phyloP scores from a whole-genome alignment of 2,797 vertebrate genomes.

The Acanthurus leucopareius region DNA sequence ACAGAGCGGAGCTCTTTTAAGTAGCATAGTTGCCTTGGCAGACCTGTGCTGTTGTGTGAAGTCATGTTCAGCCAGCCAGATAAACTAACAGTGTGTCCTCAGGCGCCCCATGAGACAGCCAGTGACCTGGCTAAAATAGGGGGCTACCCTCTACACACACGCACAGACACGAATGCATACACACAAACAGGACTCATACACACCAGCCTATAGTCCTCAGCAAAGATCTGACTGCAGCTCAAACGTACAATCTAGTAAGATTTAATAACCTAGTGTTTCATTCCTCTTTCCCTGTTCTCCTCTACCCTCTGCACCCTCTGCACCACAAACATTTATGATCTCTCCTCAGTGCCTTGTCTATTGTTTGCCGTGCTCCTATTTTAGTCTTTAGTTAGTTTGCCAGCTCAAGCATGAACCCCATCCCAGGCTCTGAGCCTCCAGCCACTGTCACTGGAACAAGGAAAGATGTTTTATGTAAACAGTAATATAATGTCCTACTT shows the following conservation, averaged over 20 bases:
- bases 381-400: slow-evolving; percentile 73
- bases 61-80: slow-evolving; percentile 75
- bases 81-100: slow-evolving; percentile 79
- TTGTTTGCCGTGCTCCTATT: slow-evolving; percentile 70
- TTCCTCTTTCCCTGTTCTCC: slow-evolving; percentile 17
- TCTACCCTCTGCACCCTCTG: slow-evolving; percentile 31
- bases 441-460: slow-evolving; percentile 72
- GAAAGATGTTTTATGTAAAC: slow-evolving; percentile 81
- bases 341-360: slow-evolving; percentile 39
- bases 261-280: slow-evolving; percentile 44
- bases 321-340: slow-evolving; percentile 43
- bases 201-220: slow-evolving; percentile 38
- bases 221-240: slow-evolving; percentile 34
- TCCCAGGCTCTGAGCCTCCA: slow-evolving; percentile 62
- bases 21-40: slow-evolving; percentile 42
- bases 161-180: slow-evolving; percentile 17
- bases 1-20: slow-evolving; percentile 42
- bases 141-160: slow-evolving; percentile 57
- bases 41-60: slow-evolving; percentile 72
- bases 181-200: slow-evolving; percentile 20
- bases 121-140: slow-evolving; percentile 78
- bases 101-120: slow-evolving; percentile 69
- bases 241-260: slow-evolving; percentile 33
- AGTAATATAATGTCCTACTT: slow-evolving; percentile 75
- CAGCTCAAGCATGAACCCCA: slow-evolving; percentile 75